These are phyloP conservation scores for Cephalopholis sonnerati DNA, from an alignment of 2,113 vertebrate genomes.

Conservation along the genomic window DNA sequence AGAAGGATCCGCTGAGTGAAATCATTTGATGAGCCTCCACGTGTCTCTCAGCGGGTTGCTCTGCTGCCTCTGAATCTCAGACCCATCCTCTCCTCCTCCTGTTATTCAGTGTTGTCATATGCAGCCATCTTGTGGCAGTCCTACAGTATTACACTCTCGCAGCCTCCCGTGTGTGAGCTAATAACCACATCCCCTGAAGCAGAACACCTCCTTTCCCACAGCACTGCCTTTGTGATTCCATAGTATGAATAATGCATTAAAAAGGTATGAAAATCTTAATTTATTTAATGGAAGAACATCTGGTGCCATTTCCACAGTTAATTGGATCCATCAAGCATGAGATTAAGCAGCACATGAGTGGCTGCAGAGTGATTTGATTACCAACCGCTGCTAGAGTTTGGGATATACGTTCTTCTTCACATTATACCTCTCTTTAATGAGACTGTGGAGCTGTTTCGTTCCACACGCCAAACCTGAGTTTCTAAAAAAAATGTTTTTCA, in stretches of 20 bases:
- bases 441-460: neutral
- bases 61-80: neutral
- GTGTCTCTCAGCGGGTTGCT: neutral
- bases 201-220: conserved; percentile 21
- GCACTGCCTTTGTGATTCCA: neutral
- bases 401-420: neutral
- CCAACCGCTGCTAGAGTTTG: neutral
- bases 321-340: conserved; percentile 68
- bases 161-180: neutral
- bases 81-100: neutral
- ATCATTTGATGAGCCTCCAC: conserved; percentile 1
- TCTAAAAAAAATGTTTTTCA: neutral
- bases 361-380: conserved; percentile 33
- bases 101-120: neutral
- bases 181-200: conserved; percentile 18
- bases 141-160: neutral
- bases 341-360: conserved; percentile 48
- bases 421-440: neutral
- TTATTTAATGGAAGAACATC: conserved; percentile 54
- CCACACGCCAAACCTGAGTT: neutral
- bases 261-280: conserved; percentile 32
- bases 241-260: conserved; percentile 66
- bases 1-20: conserved; percentile 11
- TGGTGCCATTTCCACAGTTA: conserved; percentile 53
- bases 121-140: conserved; percentile 67